A percentile compares a stretch with the other conserved stretches of the same genome.
These are phyloP conservation scores for Sarcophaga subvicina DNA, from an alignment of 2,888 invertebrate genomes.

Conservation along the genomic window DNA sequence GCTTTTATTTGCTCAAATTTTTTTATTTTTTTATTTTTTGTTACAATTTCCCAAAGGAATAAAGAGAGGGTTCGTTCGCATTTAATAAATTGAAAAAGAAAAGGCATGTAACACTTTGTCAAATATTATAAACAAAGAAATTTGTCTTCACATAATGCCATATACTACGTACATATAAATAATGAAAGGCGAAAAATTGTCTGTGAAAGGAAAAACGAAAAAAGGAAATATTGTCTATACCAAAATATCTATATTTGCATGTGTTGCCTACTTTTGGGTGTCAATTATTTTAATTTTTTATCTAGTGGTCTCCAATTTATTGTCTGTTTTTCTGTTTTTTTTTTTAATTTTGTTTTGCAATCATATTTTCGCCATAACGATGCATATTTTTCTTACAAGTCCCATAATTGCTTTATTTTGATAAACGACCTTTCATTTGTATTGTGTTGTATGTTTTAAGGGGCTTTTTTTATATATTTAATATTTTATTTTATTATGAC, in stretches of 20 bases:
- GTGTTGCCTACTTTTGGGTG: not conserved
- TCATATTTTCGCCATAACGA: constrained; percentile 19
- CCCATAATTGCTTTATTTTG: constrained; percentile 46
- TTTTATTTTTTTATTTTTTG: not conserved
- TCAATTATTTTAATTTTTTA: not conserved
- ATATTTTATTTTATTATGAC: constrained; percentile 9
- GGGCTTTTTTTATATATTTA: not conserved
- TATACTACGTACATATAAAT: not conserved
- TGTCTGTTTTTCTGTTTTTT: not conserved
- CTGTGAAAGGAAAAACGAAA: no score
- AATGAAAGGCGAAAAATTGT: no score
- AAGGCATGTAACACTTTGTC: constrained; percentile 60
- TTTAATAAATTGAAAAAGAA: not conserved
- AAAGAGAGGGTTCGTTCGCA: no score
- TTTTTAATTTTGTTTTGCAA: not conserved
- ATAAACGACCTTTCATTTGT: constrained; percentile 51
- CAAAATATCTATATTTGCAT: not conserved
- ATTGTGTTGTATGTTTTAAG: not conserved
- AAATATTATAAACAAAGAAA: constrained; percentile 55
- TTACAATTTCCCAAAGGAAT: constrained; percentile 37
- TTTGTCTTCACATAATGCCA: constrained; percentile 24
- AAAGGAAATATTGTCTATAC: no score
- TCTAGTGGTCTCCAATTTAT: not conserved
- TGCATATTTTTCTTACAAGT: not conserved
- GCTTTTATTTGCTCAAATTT: constrained; percentile 20